Evolutionary conservation across 64 coral and sea anemone species (phyloP), one percentile per base, ranked within the genome.

Genomic region (Catalaphyllia jardinei): DNA sequence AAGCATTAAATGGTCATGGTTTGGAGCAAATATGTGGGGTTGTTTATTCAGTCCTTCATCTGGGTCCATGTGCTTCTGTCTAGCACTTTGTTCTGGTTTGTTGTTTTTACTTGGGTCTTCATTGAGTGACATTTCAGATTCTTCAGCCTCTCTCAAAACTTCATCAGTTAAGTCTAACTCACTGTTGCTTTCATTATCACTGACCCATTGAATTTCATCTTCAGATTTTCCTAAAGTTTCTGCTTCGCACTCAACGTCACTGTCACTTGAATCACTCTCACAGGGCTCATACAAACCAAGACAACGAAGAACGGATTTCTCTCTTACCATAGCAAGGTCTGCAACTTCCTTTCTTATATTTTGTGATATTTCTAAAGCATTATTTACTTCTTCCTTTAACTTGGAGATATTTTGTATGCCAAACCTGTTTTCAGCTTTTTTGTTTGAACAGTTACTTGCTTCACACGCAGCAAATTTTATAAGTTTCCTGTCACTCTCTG

Each of bases 401-500:
- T 54, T 62, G 52, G 38, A 31, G 30, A 63, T 42, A 79, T 71
- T 69, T 31, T 59, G 61, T 17, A 89, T 89, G 39, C 88, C 88
- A 80, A 64, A 89, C 33, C 18, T 71, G 9, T 89, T 60, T 65
- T n/a, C n/a, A 42, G 76, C 88, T 38, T 79, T 79, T 76, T 78
- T 67, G 19, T 39, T 76, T 49, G 76, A 79, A 22, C 29, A 51
- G 19, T 71, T 62, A 61, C 38, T 74, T 91, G 89, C 71, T 52
- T 82, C 80, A 62, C 89, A 91, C 55, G 69, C 79, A 76, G 89
- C 80, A 91, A 83, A 91, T 52, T 85, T 73, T 22, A 85, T 84
- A 54, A 91, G 65, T 62, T 91, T 91, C 60, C 71, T 82, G 79
- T 91, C 89, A 75, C 46, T 83, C 71, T 91, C 89, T 76, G 78